These are phyloP conservation scores for Melanaphis sacchari DNA, from an alignment of 1,140 invertebrate genomes.

Conservation along the genomic window DNA sequence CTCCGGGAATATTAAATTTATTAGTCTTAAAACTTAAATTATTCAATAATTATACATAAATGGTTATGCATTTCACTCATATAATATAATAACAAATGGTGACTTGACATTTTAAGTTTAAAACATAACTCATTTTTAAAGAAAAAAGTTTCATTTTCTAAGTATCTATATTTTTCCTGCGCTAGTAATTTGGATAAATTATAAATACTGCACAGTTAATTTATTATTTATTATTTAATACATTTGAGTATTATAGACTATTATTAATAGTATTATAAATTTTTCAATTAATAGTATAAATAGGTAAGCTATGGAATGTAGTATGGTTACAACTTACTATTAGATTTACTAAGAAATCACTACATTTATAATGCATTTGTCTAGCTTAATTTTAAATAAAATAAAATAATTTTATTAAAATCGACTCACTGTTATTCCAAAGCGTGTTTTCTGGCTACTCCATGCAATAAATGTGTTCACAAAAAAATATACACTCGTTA, in stretches of 20 bases:
- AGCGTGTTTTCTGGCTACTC: background rate
- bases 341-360: background rate
- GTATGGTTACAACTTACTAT: background rate
- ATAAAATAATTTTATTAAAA: background rate
- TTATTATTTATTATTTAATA: too few relatives aligned
- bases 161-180: too few relatives aligned
- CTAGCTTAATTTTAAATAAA: background rate
- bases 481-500: background rate
- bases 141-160: background rate
- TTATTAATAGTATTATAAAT: too few relatives aligned
- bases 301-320: background rate
- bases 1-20: background rate
- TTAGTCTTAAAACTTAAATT: background rate
- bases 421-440: constrained; percentile 11
- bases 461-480: background rate
- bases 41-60: background rate
- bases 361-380: background rate
- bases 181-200: too few relatives aligned
- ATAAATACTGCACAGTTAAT: too few relatives aligned
- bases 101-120: background rate
- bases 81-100: background rate
- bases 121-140: background rate
- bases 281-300: background rate
- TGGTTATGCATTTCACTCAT: background rate
- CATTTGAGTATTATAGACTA: background rate